Conservation (phyloP, 2,113 vertebrate species). For the Lates calcarifer region DNA sequence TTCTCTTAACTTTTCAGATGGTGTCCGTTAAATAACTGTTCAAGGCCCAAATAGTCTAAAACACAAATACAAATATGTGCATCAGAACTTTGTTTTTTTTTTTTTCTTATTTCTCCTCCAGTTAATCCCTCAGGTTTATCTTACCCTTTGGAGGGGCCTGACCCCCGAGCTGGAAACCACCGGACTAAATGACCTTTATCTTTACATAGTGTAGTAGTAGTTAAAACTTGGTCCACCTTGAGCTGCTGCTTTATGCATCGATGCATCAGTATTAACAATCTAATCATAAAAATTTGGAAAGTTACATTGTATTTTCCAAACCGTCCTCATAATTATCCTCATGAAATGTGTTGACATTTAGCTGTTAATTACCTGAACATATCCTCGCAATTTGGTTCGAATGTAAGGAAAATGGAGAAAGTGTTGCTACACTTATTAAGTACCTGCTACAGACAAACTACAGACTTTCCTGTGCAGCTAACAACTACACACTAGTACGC, state of each 20-base stretch:
- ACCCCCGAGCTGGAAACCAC: neutral
- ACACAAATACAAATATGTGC: too few relatives aligned
- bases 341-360: neutral
- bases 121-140: neutral
- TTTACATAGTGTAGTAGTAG: neutral
- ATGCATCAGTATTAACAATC: neutral
- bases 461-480: too few relatives aligned
- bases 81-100: too few relatives aligned
- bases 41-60: too few relatives aligned
- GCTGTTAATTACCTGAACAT: neutral
- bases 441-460: too few relatives aligned
- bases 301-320: neutral
- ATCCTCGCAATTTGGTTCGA: neutral
- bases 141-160: neutral
- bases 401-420: neutral
- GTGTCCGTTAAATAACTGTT: constrained; percentile 17
- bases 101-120: neutral
- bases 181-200: neutral
- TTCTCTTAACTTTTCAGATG: constrained; percentile 24
- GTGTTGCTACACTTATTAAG: neutral
- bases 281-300: too few relatives aligned
- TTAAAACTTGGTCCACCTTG: neutral
- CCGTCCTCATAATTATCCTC: neutral
- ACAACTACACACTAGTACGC: too few relatives aligned
- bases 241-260: neutral